These are phyloP conservation scores for Salvator merianae DNA, from an alignment of 2,113 vertebrate species.

Conservation along the genomic window DNA sequence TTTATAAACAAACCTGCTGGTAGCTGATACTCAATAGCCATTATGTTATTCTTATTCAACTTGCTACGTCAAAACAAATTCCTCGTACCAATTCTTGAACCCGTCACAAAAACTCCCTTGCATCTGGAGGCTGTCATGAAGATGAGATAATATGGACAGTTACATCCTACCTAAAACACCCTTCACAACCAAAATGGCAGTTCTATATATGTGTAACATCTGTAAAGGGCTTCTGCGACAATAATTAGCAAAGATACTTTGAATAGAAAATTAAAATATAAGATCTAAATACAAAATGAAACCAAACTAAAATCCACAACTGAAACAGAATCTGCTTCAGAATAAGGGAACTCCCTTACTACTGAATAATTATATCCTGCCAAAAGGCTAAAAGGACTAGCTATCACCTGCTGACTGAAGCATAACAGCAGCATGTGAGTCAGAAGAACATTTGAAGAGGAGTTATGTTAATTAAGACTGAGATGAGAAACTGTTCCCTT, in stretches of 20 bases:
- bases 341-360: not conserved
- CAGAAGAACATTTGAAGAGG: not conserved
- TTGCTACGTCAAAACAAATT: too few species aligned
- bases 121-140: not conserved
- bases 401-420: not conserved
- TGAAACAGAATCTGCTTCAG: not conserved
- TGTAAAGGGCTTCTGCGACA: not conserved
- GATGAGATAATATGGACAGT: not conserved
- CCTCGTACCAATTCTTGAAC: too few species aligned
- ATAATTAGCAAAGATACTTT: not conserved
- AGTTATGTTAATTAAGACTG: not conserved
- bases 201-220: not conserved
- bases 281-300: not conserved
- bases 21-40: too few species aligned
- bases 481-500: not conserved
- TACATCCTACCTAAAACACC: not conserved
- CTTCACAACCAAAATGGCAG: too few species aligned
- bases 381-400: not conserved
- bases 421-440: not conserved
- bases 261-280: not conserved
- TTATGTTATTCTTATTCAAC: too few species aligned
- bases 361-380: not conserved
- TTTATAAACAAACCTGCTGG: too few species aligned
- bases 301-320: not conserved
- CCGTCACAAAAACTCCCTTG: not conserved